phyloP scores from a whole-genome alignment of 2,797 vertebrate genomes.

The Gymnocypris eckloni region DNA sequence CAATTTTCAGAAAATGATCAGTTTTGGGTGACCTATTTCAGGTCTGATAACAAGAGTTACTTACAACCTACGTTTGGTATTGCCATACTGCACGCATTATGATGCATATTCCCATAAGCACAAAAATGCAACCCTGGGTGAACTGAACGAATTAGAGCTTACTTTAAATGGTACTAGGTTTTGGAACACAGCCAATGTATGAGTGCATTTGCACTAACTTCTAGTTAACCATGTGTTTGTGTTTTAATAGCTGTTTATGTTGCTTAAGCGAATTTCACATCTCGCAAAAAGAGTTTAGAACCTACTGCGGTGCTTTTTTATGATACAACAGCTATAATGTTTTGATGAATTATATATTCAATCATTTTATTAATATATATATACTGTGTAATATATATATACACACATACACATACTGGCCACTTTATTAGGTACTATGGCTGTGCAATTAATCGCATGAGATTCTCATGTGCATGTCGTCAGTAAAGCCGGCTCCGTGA shows the following conservation, averaged over 20 bases:
- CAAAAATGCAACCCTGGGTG: not conserved
- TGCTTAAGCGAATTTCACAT: not conserved
- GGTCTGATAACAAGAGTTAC: not conserved
- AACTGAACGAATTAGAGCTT: not conserved
- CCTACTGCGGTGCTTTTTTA: not conserved
- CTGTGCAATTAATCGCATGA: no score
- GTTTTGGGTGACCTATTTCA: not conserved
- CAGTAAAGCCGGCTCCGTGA: no score
- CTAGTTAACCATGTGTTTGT: not conserved
- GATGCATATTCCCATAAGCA: not conserved
- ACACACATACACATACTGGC: no score
- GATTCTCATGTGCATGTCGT: no score
- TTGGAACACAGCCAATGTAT: not conserved
- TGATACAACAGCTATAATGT: not conserved
- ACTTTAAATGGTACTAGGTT: not conserved
- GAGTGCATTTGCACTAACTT: not conserved
- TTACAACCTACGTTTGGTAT: not conserved
- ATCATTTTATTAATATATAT: no score
- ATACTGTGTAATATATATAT: no score
- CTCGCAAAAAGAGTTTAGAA: not conserved
- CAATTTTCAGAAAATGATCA: not conserved
- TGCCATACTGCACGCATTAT: not conserved
- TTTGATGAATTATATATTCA: not conserved
- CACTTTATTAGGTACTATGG: no score
- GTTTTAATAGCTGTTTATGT: not conserved